These are phyloP conservation scores for Drosophila austrosaltans DNA, from an alignment of 2,888 invertebrate genomes.

Conservation along the genomic window DNA sequence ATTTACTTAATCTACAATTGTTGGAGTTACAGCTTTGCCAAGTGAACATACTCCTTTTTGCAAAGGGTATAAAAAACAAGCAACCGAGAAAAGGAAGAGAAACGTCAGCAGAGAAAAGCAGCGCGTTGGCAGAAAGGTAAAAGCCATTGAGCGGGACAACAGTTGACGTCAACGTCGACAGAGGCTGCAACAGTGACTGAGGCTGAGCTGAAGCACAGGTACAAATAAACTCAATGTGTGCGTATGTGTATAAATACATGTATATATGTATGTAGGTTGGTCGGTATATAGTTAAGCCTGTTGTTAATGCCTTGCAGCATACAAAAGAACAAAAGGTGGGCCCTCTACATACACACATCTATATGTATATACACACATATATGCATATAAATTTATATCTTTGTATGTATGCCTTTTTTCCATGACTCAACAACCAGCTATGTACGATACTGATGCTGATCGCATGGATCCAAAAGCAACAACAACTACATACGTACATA, in stretches of 20 bases:
- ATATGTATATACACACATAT: background rate
- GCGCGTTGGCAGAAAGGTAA: conserved; percentile 35
- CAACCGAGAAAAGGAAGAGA: conserved; percentile 19
- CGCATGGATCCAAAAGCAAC: conserved; percentile 30
- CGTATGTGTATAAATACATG: conserved; percentile 10
- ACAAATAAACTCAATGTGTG: conserved; percentile 15
- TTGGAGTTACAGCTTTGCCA: background rate
- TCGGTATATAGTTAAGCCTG: conserved; percentile 56
- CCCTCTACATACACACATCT: conserved; percentile 7
- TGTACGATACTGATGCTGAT: conserved; percentile 37
- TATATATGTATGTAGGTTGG: conserved; percentile 22
- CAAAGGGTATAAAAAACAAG: conserved; percentile 30
- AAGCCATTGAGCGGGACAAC: conserved; percentile 48
- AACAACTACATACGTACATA: conserved; percentile 30
- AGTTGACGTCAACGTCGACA: background rate
- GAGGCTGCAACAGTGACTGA: conserved; percentile 13
- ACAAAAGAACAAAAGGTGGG: conserved; percentile 71
- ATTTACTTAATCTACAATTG: too few species aligned
- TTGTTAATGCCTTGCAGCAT: conserved; percentile 64
- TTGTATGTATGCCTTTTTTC: conserved; percentile 31
- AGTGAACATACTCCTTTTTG: background rate
- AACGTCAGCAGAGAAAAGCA: conserved; percentile 4
- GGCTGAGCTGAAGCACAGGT: conserved; percentile 20
- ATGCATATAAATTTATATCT: conserved; percentile 5
- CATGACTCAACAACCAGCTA: conserved; percentile 68